Base-by-base conservation (phyloP, 2,113 vertebrate species). In the Chauna torquata region DNA sequence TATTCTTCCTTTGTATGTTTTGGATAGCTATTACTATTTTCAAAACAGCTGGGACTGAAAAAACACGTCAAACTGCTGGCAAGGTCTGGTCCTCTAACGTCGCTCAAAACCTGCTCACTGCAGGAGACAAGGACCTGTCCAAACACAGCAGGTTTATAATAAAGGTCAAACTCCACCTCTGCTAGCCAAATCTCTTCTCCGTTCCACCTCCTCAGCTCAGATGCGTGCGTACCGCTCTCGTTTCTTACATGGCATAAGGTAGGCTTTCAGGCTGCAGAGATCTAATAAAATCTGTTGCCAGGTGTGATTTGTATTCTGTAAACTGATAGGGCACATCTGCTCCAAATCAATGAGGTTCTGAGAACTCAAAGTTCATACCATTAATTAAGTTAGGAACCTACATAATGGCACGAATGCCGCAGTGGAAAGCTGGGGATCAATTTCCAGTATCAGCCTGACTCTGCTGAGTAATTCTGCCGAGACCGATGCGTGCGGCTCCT, bases 151-250 rank as follows among this genome's bases (percentile, higher is more conserved):
- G 70, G n/a, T 1, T 12, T 3, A 47, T 6, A 9, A 16, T 38
- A 3, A 24, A 54, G 68, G 27, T 6, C 68, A 22, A 36, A 1
- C 32, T 8, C 36, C 3, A 0, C 55, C 24, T 2, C 58, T 25
- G 28, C 3, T 4, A 2, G 22, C 45, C 50, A 25, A 1, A 32
- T 1, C 62, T 15, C n/a, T 16, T 71, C 72, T 18, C 49, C 19
- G 2, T 8, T 16, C 59, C n/a, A 12, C 12, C 28, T n/a, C 19
- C 16, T 3, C 3, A 18, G 62, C 45, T 42, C 36, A 22, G 34
- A 16, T 1, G 12, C 8, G 2, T 2, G 13, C 25, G 2, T 1
- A 12, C 3, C 17, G 0, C 11, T 20, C 58, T 52, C 16, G 2
- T 27, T 30, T 8, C 69, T 49, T 2, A 3, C 42, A 4, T 3